Conservation (phyloP, 2,113 vertebrate species). For the Mus musculus region DNA sequence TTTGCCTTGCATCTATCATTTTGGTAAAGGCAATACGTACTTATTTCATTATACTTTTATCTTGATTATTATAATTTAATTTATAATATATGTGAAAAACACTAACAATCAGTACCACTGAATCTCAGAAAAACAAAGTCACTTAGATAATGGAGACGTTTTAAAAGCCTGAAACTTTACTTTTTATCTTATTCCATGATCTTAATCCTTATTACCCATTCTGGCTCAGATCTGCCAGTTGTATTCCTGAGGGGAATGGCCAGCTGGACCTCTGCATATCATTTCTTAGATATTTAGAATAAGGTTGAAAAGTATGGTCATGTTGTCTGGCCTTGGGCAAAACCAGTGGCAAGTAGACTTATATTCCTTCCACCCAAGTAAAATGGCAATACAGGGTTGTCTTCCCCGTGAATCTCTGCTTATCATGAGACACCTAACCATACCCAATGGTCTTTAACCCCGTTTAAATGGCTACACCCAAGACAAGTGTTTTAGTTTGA, state of each 20-base stretch:
- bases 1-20: background rate
- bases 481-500: background rate
- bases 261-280: background rate
- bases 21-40: background rate
- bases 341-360: background rate
- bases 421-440: background rate
- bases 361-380: background rate
- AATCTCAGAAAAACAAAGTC: slow-evolving; percentile 20
- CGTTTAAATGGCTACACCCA: no score
- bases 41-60: background rate
- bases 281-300: background rate
- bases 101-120: background rate
- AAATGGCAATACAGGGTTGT: no score
- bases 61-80: background rate
- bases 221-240: background rate
- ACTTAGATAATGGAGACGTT: background rate
- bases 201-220: background rate
- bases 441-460: background rate
- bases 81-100: background rate
- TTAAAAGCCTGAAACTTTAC: background rate
- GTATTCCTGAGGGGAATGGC: background rate
- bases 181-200: background rate
- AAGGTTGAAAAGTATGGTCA: background rate
- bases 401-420: background rate
- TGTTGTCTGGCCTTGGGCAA: background rate